A percentile compares a stretch with the other conserved stretches of the same genome.
Conservation (phyloP, 2,888 invertebrate species). For the Lobophora halterata region DNA sequence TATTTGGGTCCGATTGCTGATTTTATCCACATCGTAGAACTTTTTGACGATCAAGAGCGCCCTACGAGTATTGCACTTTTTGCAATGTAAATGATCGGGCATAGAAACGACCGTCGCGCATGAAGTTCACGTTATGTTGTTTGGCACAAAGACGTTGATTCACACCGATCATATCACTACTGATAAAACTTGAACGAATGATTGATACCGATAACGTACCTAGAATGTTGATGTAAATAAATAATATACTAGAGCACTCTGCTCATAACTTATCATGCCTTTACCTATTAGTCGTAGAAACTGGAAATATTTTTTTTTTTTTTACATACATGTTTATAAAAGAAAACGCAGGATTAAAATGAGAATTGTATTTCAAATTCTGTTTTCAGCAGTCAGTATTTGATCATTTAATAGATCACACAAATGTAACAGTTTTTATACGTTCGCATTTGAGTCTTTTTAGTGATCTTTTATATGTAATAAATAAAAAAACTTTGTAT, state of each 20-base stretch:
- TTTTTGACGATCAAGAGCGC: not conserved
- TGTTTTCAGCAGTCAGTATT: no score
- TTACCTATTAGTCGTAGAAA: no score
- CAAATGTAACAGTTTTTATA: no score
- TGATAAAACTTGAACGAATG: slow-evolving; percentile 52
- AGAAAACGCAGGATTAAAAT: no score
- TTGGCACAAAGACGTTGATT: slow-evolving; percentile 54
- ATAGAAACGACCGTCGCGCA: slow-evolving; percentile 1
- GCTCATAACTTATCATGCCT: slow-evolving; percentile 2
- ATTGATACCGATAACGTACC: slow-evolving; percentile 45
- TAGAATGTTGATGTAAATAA: slow-evolving; percentile 45
- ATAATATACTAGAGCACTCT: slow-evolving; percentile 19
- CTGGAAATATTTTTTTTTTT: no score
- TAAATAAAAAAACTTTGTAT: no score
- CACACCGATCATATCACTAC: slow-evolving; percentile 49
- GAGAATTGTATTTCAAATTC: no score
- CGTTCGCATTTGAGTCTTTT: no score
- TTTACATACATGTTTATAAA: no score
- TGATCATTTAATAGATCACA: no score
- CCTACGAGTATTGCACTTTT: not conserved
- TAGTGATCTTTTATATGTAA: no score
- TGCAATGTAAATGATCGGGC: not conserved
- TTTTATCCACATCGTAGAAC: not conserved
- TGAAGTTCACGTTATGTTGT: slow-evolving; percentile 21
- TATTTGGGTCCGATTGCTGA: not conserved